Base-by-base conservation (phyloP, 2,113 vertebrate genomes). In the Scophthalmus maximus region DNA sequence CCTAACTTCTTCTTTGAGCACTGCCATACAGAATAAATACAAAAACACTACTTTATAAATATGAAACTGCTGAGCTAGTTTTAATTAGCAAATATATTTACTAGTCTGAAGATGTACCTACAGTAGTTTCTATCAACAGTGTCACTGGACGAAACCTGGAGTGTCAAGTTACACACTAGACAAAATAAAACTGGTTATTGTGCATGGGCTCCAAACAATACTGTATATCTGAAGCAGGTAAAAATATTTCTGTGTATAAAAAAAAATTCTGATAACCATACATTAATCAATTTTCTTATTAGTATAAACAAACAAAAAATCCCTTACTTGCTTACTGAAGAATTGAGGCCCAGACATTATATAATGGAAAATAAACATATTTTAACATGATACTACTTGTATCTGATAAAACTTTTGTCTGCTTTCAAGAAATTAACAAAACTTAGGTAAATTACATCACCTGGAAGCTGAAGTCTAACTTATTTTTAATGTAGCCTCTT, bases 41-140 rank as follows among this genome's bases (percentile, higher is more conserved):
- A 73, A 17, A 73, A 17, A 57, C 51, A 2, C 20, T 71, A 73
- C 22, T 23, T 5, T 29, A 55, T 64, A 76, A 59, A 83, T 67
- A 73, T 70, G 20, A 68, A 73, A 58, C 29, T 65, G 38, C 38
- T 70, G 53, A 61, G 63, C 46, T 44, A 57, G 30, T 26, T 27
- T 47, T 17, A 63, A 2, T 40, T 40, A 40, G 22, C n/a, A 65
- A 62, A 73, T 20, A 70, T 50, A 40, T 40, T 40, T 40, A 40
- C 36, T 15, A 40, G 36, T 40, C 44, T 29, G 29, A 38, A 57
- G 34, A 58, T 68, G 30, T 14, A 73, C 36, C 36, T 0, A 40
- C 14, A 40, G 14, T 40, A 47, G 30, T 38, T 68, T 15, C 49
- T 69, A 65, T 79, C 6, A 29, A 46, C 30, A 75, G 52, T 34